Evolutionary conservation across 2,113 vertebrate genomes (phyloP), one percentile per base, ranked within the genome.

Genomic region (Cyprinodon tularosa): DNA sequence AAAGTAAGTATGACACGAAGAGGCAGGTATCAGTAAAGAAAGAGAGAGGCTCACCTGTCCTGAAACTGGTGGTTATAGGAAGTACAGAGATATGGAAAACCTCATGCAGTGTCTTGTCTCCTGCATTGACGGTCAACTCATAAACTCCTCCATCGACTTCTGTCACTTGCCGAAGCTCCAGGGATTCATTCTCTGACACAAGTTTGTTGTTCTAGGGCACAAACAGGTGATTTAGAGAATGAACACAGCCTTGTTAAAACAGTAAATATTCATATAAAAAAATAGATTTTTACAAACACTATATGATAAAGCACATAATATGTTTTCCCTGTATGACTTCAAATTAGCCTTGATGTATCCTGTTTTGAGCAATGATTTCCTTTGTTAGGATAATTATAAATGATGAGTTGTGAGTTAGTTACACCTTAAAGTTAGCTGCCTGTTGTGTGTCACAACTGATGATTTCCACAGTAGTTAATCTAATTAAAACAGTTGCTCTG

Each of bases 111-210:
- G 4, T 17, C n/a, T 61, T 59, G 57, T 50, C 77, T 84, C 63
- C 78, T 63, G 72, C 68, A 38, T 45, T 59, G 77, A 88, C 86
- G 22, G 40, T 89, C 79, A 93, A 74, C n/a, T 50, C 84, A 57
- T 93, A 94, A 67, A 76, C 13, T 45, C 93, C 92, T n/a, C 85
- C 60, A 7, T 88, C 3, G 59, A 79, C 80, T 15, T 50, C 69
- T 60, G 79, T 86, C 59, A 93, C 81, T 38, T n/a, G 15, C 66
- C 17, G 14, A 3, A 94, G 83, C 70, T 77, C 44, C 68, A 92
- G 77, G 82, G 77, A 86, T 57, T 29, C 39, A 38, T 7, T 82
- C 29, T 65, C 14, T 78, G 91, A 91, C 44, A 93, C 62, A 37
- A 45, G 3, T 4, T 2, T 15, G n/a, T 85, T 36, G 50, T 84